Percentiles rank a stretch among this genome's conserved stretches.
Evolutionary conservation across 2,797 vertebrate genomes (phyloP).

Genomic region (Semotilus atromaculatus): DNA sequence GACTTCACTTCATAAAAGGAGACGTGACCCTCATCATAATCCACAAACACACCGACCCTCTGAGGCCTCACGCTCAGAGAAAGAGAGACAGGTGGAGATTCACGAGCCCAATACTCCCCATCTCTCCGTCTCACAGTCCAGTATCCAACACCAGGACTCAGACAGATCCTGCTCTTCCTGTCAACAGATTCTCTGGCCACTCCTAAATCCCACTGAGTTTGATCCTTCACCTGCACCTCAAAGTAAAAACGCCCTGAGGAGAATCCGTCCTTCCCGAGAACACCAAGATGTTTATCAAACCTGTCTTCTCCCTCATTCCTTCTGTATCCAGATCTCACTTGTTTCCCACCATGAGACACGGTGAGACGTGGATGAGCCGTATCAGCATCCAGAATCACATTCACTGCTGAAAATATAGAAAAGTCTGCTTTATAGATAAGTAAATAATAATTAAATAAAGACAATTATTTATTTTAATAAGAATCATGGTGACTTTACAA

Average conservation of each 20-base stretch:
- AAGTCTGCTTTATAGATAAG: neutral
- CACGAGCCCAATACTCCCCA: neutral
- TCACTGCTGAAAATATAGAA: neutral
- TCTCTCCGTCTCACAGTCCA: conserved; percentile 33
- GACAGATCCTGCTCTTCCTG: neutral
- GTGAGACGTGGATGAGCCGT: neutral
- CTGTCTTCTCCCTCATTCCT: neutral
- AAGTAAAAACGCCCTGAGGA: too few species aligned
- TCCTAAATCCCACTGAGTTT: too few species aligned
- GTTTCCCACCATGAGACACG: neutral
- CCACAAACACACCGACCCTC: neutral
- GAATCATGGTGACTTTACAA: too few species aligned
- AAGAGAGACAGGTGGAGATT: neutral
- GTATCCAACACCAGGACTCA: conserved; percentile 16
- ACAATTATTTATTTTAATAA: neutral
- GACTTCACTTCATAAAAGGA: conserved; percentile 54
- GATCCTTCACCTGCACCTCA: too few species aligned
- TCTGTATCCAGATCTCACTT: neutral
- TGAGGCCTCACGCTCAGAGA: conserved; percentile 21
- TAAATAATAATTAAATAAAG: neutral
- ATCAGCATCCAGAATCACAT: neutral
- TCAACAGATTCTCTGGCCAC: too few species aligned
- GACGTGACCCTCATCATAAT: conserved; percentile 52
- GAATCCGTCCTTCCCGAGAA: too few species aligned
- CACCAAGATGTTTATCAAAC: neutral